Conservation (phyloP, 1,140 invertebrate genomes). For the Aphelinus atriplicis region DNA sequence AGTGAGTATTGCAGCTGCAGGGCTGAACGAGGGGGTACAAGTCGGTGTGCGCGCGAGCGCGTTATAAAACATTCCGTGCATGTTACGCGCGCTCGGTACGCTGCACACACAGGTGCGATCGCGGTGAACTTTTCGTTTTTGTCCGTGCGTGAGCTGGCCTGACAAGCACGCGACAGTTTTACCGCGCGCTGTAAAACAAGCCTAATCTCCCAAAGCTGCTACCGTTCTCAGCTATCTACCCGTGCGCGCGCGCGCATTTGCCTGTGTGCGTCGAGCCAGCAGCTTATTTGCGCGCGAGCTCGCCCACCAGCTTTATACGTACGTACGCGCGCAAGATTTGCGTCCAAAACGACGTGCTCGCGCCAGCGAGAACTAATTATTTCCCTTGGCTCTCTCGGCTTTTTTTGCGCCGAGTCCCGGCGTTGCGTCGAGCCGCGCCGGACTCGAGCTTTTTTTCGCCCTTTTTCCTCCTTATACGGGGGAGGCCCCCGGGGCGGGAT, state of each 20-base stretch:
- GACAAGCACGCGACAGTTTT: conserved; percentile 58
- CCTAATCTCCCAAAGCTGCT: conserved; percentile 59
- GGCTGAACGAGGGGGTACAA: no score
- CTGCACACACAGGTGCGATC: not conserved
- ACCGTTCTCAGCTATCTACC: conserved; percentile 5
- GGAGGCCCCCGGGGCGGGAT: no score
- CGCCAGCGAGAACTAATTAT: no score
- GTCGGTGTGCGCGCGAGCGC: no score
- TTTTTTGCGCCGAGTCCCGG: no score
- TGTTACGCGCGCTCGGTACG: not conserved
- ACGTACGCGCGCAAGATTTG: not conserved
- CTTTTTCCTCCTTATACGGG: no score
- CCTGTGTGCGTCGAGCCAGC: not conserved
- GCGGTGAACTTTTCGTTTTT: conserved; percentile 7
- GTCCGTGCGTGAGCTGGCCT: conserved; percentile 28
- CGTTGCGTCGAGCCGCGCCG: no score
- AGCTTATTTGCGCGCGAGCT: conserved; percentile 24
- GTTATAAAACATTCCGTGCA: conserved; percentile 20
- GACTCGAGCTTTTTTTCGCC: no score
- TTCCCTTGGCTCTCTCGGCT: no score
- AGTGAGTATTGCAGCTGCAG: no score
- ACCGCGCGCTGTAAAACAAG: conserved; percentile 65
- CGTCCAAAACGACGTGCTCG: no score
- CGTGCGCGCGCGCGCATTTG: not conserved
- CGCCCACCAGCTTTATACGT: no score